Conservation (phyloP, 2,888 invertebrate species). For the Acrocera orbiculus region DNA sequence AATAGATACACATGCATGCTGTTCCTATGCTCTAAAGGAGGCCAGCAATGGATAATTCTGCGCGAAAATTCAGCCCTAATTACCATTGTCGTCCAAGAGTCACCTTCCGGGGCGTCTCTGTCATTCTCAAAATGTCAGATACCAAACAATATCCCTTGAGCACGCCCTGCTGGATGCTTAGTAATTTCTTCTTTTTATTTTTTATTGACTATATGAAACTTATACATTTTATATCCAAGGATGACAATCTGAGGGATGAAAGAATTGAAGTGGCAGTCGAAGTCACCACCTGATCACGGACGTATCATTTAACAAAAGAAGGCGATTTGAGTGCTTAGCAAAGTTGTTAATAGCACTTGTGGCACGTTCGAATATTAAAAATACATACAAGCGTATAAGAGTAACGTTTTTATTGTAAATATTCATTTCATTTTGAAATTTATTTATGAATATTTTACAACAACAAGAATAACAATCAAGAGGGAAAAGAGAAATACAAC, state of each 20-base stretch:
- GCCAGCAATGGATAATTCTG: constrained; percentile 2
- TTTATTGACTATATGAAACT: no score
- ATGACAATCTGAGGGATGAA: no score
- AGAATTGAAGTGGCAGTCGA: no score
- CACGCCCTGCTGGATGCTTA: no score
- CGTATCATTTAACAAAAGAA: constrained; percentile 9
- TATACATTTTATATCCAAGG: no score
- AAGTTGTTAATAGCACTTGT: constrained; percentile 12
- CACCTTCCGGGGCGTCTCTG: constrained; percentile 7
- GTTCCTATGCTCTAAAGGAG: neutral
- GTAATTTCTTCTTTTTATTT: no score
- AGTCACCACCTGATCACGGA: constrained; percentile 4
- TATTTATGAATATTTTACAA: neutral
- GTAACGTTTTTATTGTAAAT: neutral
- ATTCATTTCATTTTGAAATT: neutral
- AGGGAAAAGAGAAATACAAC: neutral
- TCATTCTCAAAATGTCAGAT: no score
- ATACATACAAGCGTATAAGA: neutral
- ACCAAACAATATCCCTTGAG: no score
- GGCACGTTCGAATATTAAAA: constrained; percentile 11
- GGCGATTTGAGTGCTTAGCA: constrained; percentile 10
- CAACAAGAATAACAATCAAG: neutral
- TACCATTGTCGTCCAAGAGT: constrained; percentile 6
- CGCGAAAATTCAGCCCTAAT: constrained; percentile 6
- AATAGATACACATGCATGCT: neutral